Evolutionary conservation across 2,113 vertebrate genomes (phyloP).

Genomic region (Mobula birostris): DNA sequence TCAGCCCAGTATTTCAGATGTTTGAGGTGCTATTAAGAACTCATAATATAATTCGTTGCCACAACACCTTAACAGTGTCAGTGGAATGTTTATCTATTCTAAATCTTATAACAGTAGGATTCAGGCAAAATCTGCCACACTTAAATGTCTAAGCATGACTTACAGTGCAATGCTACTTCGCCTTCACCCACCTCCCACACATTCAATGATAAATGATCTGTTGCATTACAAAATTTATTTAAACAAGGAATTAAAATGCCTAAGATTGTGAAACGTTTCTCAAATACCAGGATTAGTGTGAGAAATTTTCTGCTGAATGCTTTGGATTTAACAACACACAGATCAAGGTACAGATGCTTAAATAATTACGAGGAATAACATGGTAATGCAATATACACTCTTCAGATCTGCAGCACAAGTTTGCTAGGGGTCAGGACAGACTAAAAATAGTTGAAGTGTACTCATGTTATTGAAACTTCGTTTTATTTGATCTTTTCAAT

Average conservation of each 20-base stretch:
- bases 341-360: background rate
- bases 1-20: background rate
- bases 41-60: background rate
- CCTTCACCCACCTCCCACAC: background rate
- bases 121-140: background rate
- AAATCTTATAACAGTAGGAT: background rate
- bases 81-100: background rate
- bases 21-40: background rate
- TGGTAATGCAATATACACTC: constrained; percentile 12
- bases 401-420: background rate
- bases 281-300: background rate
- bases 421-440: background rate
- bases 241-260: background rate
- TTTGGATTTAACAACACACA: background rate
- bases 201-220: background rate
- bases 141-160: background rate
- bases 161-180: background rate
- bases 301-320: background rate
- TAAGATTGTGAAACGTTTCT: background rate
- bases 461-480: background rate
- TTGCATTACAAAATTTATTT: background rate
- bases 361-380: constrained; percentile 22
- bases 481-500: background rate
- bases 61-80: background rate
- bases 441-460: background rate